Evolutionary conservation across 2,797 vertebrate species (phyloP).

Genomic region (Cyclopterus lumpus): DNA sequence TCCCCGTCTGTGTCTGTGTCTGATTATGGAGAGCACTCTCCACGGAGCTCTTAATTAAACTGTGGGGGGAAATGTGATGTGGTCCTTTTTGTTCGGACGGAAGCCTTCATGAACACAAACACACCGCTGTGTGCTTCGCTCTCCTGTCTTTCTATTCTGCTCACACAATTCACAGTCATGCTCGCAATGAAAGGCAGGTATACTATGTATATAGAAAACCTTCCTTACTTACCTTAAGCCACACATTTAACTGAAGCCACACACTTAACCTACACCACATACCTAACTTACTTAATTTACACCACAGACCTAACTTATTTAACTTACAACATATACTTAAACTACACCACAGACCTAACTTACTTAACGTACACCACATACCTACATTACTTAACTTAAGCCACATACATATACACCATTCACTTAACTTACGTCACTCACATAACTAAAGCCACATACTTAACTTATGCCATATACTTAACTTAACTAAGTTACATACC

Average conservation of each 20-base stretch:
- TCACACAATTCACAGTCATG: background rate
- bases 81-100: conserved; percentile 20
- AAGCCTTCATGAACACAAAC: conserved; percentile 8
- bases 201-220: background rate
- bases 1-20: conserved; percentile 21
- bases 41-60: conserved; percentile 51
- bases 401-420: too few relatives aligned
- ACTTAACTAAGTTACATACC: background rate
- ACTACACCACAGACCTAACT: too few relatives aligned
- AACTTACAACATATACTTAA: too few relatives aligned
- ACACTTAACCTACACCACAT: too few relatives aligned
- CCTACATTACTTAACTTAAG: too few relatives aligned
- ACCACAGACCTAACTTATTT: too few relatives aligned
- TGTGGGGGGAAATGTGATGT: background rate
- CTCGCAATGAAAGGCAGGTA: background rate
- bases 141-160: background rate
- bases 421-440: too few relatives aligned
- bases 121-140: conserved; percentile 2
- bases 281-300: too few relatives aligned
- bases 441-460: too few relatives aligned
- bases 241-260: too few relatives aligned
- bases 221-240: background rate
- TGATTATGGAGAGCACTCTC: conserved; percentile 54
- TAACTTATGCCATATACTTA: too few relatives aligned
- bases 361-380: too few relatives aligned